These are phyloP conservation scores for Tenthredo mesomela DNA, from an alignment of 2,888 invertebrate genomes.

Conservation along the genomic window DNA sequence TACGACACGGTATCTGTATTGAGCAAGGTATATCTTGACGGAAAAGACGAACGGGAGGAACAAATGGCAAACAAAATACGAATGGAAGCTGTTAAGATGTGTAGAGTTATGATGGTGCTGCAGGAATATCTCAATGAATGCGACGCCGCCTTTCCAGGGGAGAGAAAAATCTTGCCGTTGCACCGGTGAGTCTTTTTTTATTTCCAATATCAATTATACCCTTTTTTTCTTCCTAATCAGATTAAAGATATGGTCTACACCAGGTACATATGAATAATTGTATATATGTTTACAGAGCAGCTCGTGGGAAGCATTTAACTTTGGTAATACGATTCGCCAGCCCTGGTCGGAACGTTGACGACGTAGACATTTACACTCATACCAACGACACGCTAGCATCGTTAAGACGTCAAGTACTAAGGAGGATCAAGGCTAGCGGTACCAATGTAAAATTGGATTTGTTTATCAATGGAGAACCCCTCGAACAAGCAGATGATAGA, in stretches of 20 bases:
- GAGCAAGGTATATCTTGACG: conserved; percentile 76
- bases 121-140: conserved; percentile 98
- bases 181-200: conserved; percentile 80
- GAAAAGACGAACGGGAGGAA: conserved; percentile 77
- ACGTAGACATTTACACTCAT: conserved; percentile 95
- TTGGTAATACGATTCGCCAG: conserved; percentile 93
- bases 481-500: conserved; percentile 93
- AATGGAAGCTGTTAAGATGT: conserved; percentile 91
- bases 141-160: conserved; percentile 92
- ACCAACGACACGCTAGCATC: conserved; percentile 96
- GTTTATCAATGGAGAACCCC: conserved; percentile 92
- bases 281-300: conserved; percentile 83
- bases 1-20: conserved; percentile 90
- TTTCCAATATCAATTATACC: neutral
- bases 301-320: conserved; percentile 93
- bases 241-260: neutral
- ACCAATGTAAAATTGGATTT: conserved; percentile 93
- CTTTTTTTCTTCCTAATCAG: neutral
- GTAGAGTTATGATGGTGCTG: conserved; percentile 95
- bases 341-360: conserved; percentile 93
- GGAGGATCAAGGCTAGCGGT: conserved; percentile 82
- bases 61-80: conserved; percentile 79
- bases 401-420: conserved; percentile 88
- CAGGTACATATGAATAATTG: conserved; percentile 39
- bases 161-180: conserved; percentile 93